Conservation (phyloP, 2,888 invertebrate species). For the Chloroclystis v-ata region DNA sequence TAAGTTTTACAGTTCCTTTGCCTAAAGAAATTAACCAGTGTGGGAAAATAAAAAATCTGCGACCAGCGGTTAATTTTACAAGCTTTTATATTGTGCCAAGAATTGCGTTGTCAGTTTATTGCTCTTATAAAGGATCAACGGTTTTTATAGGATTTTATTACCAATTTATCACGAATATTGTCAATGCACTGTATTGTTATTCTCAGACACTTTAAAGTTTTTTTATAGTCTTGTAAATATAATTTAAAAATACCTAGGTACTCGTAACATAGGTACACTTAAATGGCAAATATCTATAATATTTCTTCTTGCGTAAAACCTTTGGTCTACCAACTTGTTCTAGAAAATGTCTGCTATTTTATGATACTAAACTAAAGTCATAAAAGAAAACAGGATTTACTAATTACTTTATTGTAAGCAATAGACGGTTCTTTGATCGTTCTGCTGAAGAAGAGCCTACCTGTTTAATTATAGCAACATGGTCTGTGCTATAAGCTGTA, state of each 20-base stretch:
- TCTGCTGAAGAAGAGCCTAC: conserved; percentile 6
- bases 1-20: conserved; percentile 32
- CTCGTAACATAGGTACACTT: no score
- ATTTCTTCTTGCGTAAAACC: neutral
- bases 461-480: conserved; percentile 7
- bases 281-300: no score
- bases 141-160: conserved; percentile 11
- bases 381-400: conserved; percentile 5
- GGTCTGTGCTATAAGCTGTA: conserved; percentile 2
- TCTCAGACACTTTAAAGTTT: no score
- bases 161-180: conserved; percentile 10
- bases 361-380: neutral
- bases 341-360: neutral
- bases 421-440: conserved; percentile 4
- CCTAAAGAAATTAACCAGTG: neutral
- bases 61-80: neutral
- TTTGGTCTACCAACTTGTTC: neutral
- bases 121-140: conserved; percentile 14
- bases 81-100: conserved; percentile 14
- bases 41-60: no score
- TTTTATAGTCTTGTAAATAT: no score
- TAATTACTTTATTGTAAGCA: conserved; percentile 14
- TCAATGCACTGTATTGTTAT: no score
- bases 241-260: no score
- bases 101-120: conserved; percentile 13